phyloP scores from a whole-genome alignment of 2,113 vertebrate species.

The Hypanus sabinus region DNA sequence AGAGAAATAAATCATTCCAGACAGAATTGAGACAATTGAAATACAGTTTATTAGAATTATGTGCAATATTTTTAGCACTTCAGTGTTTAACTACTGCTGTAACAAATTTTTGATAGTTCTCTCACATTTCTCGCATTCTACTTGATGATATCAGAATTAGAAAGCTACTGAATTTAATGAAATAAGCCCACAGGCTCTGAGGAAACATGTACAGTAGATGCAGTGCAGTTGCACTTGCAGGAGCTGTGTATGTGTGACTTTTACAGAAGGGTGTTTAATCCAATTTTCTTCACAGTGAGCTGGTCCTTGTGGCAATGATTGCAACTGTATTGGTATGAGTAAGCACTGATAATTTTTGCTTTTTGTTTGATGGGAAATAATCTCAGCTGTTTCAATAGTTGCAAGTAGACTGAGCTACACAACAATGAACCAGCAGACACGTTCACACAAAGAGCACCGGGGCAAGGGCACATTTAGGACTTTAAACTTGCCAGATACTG shows the following conservation, averaged over 20 bases:
- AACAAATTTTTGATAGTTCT: conserved; percentile 29
- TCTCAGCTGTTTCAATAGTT: neutral
- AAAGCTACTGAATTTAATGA: conserved; percentile 15
- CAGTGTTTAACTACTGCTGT: neutral
- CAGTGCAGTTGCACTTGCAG: conserved; percentile 18
- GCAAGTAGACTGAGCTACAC: neutral
- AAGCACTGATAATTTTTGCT: conserved; percentile 8
- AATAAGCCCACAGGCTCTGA: conserved; percentile 23
- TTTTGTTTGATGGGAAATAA: neutral
- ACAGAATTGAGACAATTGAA: conserved; percentile 6
- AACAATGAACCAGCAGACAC: neutral
- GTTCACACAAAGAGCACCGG: neutral
- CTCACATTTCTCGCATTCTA: conserved; percentile 6
- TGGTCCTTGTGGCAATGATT: conserved; percentile 26
- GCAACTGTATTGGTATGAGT: neutral
- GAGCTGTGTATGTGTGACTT: conserved; percentile 34
- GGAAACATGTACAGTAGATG: conserved; percentile 7
- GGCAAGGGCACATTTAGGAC: too few relatives aligned
- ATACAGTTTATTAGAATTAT: neutral
- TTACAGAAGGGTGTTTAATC: conserved; percentile 35
- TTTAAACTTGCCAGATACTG: too few relatives aligned
- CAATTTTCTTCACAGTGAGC: conserved; percentile 35
- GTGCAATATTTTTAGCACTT: conserved; percentile 9
- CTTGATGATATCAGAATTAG: conserved; percentile 26
- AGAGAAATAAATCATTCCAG: neutral